Conservation (phyloP, 1,140 invertebrate genomes). For the Apis cerana region DNA sequence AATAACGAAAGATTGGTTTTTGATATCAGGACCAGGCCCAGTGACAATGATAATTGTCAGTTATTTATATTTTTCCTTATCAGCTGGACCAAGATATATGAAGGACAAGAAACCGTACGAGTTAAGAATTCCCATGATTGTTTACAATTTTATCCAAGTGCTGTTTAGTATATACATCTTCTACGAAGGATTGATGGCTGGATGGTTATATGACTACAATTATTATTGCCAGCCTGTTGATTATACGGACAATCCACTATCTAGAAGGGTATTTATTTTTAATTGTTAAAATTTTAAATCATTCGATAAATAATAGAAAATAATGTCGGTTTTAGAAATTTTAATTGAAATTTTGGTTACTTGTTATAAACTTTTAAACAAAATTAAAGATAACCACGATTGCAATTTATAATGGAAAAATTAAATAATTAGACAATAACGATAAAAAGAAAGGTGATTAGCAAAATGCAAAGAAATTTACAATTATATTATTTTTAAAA, state of each 20-base stretch:
- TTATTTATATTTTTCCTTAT: constrained; percentile 89
- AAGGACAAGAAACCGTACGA: constrained; percentile 91
- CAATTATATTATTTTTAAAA: no score
- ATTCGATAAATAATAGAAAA: no score
- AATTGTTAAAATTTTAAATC: no score
- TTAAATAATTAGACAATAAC: no score
- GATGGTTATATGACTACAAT: constrained; percentile 88
- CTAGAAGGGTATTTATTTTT: constrained; percentile 84
- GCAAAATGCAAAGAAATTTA: no score
- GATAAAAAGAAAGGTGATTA: no score
- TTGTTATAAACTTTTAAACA: no score
- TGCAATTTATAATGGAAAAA: no score
- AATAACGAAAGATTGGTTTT: constrained; percentile 91
- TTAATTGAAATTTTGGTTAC: no score
- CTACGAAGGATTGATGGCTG: constrained; percentile 84
- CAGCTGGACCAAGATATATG: constrained; percentile 91
- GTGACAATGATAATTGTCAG: constrained; percentile 87
- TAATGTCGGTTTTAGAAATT: no score
- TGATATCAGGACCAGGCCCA: constrained; percentile 91
- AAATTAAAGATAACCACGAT: no score
- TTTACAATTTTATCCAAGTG: constrained; percentile 92
- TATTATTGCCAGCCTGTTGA: constrained; percentile 92
- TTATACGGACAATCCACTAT: constrained; percentile 87
- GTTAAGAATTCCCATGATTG: constrained; percentile 87
- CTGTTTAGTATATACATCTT: constrained; percentile 87